phyloP scores from a whole-genome alignment of 2,797 vertebrate species.

The Tokudaia muenninki region DNA sequence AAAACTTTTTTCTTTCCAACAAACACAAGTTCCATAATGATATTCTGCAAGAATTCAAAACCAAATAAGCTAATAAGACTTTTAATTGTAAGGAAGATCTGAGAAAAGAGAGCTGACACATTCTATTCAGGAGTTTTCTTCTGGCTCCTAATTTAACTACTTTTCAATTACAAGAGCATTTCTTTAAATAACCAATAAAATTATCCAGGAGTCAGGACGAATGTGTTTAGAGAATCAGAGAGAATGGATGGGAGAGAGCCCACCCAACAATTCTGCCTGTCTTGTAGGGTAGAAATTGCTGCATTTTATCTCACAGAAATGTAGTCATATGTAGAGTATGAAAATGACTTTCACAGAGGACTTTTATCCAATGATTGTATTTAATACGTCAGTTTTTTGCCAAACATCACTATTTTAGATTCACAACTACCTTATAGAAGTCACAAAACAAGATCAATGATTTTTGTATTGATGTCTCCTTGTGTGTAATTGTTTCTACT shows the following conservation, averaged over 20 bases:
- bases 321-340: background rate
- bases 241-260: background rate
- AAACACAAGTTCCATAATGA: constrained; percentile 8
- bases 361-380: background rate
- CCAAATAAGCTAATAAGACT: background rate
- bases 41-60: constrained; percentile 11
- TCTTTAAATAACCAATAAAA: constrained; percentile 35
- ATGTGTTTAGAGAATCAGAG: background rate
- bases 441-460: background rate
- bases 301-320: background rate
- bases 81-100: constrained; percentile 22
- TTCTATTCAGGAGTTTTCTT: background rate
- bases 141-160: background rate
- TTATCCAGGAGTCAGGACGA: background rate
- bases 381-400: background rate
- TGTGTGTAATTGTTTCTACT: background rate
- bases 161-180: background rate
- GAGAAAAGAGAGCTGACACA: background rate
- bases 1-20: background rate
- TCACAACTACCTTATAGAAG: background rate
- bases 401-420: background rate
- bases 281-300: background rate
- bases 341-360: background rate
- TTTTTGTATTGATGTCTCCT: background rate
- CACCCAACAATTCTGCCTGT: background rate